phyloP scores from a whole-genome alignment of 1,140 invertebrate species.

The Coptotermes formosanus region DNA sequence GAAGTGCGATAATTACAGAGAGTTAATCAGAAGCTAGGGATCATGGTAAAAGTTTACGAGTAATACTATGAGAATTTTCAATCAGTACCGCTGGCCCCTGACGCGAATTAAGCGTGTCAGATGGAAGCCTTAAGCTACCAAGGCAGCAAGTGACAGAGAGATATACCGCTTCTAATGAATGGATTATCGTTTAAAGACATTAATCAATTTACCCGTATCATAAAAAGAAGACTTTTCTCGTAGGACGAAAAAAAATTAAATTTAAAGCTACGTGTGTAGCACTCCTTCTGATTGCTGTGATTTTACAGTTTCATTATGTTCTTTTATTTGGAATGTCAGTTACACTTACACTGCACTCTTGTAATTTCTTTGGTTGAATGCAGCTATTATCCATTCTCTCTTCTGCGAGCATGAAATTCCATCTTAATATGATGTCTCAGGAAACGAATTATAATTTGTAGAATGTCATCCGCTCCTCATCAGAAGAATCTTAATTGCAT shows the following conservation, averaged over 20 bases:
- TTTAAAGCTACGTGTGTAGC: not conserved
- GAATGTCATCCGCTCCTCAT: not conserved
- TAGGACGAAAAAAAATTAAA: not conserved
- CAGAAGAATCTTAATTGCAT: not conserved
- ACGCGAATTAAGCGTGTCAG: too few relatives aligned
- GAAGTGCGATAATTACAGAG: too few relatives aligned
- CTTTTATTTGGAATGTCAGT: not conserved
- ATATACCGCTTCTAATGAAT: too few relatives aligned
- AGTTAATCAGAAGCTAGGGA: too few relatives aligned
- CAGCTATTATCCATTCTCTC: slow-evolving; percentile 6
- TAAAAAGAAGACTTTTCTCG: not conserved
- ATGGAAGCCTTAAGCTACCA: too few relatives aligned
- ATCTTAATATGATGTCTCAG: not conserved
- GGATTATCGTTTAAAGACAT: not conserved
- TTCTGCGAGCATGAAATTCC: not conserved
- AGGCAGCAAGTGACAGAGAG: too few relatives aligned
- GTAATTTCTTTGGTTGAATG: not conserved
- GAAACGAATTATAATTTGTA: not conserved
- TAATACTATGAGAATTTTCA: too few relatives aligned
- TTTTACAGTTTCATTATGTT: not conserved
- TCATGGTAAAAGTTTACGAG: too few relatives aligned
- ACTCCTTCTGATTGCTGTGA: not conserved
- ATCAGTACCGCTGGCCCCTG: too few relatives aligned
- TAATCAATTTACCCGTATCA: not conserved
- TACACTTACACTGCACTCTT: not conserved